Evolutionary conservation across 2,888 invertebrate genomes (phyloP).

Genomic region (Sarcophaga rosellei): DNA sequence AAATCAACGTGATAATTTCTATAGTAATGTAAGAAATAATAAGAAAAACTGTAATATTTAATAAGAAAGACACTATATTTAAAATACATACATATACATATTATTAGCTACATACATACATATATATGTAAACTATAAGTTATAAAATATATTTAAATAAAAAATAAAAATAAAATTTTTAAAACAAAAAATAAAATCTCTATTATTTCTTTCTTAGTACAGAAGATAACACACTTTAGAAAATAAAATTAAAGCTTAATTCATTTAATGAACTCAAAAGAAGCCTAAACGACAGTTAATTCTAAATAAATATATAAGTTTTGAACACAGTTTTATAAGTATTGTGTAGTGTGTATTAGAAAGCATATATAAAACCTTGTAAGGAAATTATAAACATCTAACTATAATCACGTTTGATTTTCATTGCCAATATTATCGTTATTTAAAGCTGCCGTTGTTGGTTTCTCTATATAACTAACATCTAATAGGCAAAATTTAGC

Average conservation of each 20-base stretch:
- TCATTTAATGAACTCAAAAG: constrained; percentile 68
- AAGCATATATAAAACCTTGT: constrained; percentile 24
- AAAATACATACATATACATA: constrained; percentile 20
- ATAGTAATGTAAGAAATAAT: constrained; percentile 37
- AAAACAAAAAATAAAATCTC: constrained; percentile 20
- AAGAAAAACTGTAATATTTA: constrained; percentile 15
- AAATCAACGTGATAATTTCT: constrained; percentile 62
- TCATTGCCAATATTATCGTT: constrained; percentile 44
- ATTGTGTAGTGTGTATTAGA: constrained; percentile 8
- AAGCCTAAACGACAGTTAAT: neutral
- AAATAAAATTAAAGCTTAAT: constrained; percentile 8
- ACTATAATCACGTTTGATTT: constrained; percentile 47
- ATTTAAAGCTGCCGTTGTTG: constrained; percentile 1
- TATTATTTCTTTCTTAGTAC: neutral
- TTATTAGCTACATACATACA: constrained; percentile 15
- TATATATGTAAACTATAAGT: constrained; percentile 9
- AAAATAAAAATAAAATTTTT: constrained; percentile 14
- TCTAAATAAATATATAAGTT: constrained; percentile 28
- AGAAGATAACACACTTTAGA: neutral
- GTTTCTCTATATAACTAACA: constrained; percentile 83
- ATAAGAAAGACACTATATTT: constrained; percentile 41
- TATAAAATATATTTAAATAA: constrained; percentile 13
- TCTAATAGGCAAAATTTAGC: constrained; percentile 92
- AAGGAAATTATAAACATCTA: constrained; percentile 17
- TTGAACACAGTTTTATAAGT: constrained; percentile 56